Evolutionary conservation across 2,797 vertebrate species (phyloP).

Genomic region (Pantherophis vulpinus): DNA sequence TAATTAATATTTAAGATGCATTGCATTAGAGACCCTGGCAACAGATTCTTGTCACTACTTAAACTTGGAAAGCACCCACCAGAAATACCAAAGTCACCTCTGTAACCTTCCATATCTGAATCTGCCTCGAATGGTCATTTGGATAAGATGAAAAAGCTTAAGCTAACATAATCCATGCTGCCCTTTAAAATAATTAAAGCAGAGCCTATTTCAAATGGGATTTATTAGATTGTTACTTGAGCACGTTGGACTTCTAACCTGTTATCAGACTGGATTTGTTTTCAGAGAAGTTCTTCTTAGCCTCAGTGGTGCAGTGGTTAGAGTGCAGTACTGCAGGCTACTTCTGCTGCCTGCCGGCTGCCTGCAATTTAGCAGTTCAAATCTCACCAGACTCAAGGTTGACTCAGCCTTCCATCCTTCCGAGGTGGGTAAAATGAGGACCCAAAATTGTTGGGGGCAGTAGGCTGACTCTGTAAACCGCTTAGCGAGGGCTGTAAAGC

Average conservation of each 20-base stretch:
- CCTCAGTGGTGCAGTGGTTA: no score
- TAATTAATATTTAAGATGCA: background rate
- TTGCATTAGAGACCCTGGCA: background rate
- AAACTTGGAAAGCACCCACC: background rate
- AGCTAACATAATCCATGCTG: background rate
- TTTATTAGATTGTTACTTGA: conserved; percentile 16
- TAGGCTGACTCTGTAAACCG: no score
- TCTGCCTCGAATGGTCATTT: background rate
- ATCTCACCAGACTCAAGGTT: no score
- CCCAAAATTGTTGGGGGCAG: no score
- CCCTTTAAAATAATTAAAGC: conserved; percentile 24
- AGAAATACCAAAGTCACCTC: background rate
- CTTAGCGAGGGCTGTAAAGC: no score
- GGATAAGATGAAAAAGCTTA: background rate
- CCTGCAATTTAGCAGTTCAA: no score
- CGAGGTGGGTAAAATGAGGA: no score
- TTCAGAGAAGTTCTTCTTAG: conserved; percentile 1
- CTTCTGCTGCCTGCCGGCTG: no score
- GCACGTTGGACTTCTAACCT: conserved; percentile 11
- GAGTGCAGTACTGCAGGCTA: no score
- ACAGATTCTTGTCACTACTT: background rate
- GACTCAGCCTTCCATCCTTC: no score
- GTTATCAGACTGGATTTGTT: conserved; percentile 6
- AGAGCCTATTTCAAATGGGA: conserved; percentile 10
- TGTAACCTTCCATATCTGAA: background rate